These are phyloP conservation scores for Myathropa florea DNA, from an alignment of 2,888 invertebrate genomes.

Conservation along the genomic window DNA sequence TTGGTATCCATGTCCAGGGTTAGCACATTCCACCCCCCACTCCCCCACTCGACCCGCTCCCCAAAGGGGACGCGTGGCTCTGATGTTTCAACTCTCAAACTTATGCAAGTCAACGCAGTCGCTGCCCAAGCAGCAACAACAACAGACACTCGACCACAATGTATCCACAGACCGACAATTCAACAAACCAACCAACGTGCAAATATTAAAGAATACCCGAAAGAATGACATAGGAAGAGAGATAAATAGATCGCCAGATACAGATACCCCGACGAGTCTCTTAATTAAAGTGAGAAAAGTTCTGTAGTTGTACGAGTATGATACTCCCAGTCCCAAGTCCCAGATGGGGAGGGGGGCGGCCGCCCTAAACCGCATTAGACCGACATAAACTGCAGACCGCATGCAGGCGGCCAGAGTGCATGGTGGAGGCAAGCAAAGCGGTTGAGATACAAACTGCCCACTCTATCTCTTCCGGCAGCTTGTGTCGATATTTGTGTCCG, in stretches of 20 bases:
- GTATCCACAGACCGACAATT: neutral
- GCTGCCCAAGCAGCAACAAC: neutral
- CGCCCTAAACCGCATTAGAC: constrained; percentile 26
- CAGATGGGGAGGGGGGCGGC: neutral
- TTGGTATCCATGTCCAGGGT: neutral
- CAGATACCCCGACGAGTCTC: constrained; percentile 66
- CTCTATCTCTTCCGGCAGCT: constrained; percentile 69
- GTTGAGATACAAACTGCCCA: constrained; percentile 65
- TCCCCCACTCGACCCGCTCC: neutral
- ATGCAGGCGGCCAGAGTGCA: constrained; percentile 9
- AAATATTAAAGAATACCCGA: constrained; percentile 68
- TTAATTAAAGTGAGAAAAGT: constrained; percentile 70
- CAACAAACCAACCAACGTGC: constrained; percentile 31
- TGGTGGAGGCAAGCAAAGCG: constrained; percentile 12
- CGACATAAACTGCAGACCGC: constrained; percentile 34
- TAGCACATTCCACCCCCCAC: neutral
- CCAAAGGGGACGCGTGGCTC: too few species aligned
- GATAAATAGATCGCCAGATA: constrained; percentile 66
- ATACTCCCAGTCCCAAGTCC: neutral
- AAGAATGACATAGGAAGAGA: constrained; percentile 68
- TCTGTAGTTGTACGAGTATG: constrained; percentile 52
- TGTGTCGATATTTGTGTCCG: constrained; percentile 66
- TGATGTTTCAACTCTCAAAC: neutral
- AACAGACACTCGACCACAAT: neutral
- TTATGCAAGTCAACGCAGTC: neutral